Evolutionary conservation across 1,140 invertebrate genomes (phyloP).

Genomic region (Lepidostoma basale): DNA sequence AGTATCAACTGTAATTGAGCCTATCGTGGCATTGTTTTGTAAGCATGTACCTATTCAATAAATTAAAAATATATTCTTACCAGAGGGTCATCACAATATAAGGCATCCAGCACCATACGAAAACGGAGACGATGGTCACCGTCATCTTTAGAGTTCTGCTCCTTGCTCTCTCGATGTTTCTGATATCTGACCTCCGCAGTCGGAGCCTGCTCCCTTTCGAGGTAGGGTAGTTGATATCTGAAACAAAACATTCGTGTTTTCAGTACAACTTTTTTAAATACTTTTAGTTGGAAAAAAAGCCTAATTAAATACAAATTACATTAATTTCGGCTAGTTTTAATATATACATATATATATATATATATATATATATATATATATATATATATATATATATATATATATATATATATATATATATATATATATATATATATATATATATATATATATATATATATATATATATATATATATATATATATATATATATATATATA

Average conservation of each 20-base stretch:
- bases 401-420: too few species aligned
- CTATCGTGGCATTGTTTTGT: background rate
- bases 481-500: too few species aligned
- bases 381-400: too few species aligned
- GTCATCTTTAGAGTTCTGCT: conserved; percentile 80
- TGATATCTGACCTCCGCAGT: conserved; percentile 70
- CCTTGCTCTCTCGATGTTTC: conserved; percentile 72
- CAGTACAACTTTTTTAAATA: background rate
- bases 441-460: too few species aligned
- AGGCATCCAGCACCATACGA: conserved; percentile 83
- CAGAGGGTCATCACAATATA: conserved; percentile 76
- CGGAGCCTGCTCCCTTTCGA: conserved; percentile 49
- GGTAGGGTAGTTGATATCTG: conserved; percentile 35
- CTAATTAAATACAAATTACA: too few species aligned
- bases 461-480: too few species aligned
- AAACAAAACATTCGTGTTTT: too few species aligned
- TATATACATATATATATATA: too few species aligned
- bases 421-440: too few species aligned
- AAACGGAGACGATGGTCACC: conserved; percentile 78
- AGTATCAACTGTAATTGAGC: background rate
- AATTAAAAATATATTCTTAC: conserved; percentile 57
- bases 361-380: too few species aligned
- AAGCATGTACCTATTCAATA: background rate
- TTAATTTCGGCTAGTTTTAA: too few species aligned
- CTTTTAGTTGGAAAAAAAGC: background rate